Base-by-base conservation (phyloP, 2,113 vertebrate genomes). In the Ivindomyrus marchei region DNA sequence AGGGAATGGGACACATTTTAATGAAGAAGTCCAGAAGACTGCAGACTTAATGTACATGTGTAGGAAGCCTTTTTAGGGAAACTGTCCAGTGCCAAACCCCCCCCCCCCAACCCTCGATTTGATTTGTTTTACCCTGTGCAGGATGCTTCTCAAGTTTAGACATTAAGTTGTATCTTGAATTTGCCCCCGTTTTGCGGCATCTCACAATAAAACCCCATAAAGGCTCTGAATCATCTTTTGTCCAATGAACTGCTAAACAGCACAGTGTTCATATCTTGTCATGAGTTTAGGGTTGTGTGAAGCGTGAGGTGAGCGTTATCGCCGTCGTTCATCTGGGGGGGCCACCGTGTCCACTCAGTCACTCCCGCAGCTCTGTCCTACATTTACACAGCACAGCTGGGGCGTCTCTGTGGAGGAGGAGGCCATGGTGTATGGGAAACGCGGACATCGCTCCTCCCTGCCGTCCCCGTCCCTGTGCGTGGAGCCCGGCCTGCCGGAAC, bases 401-500 rank as follows among this genome's bases (percentile, higher is more conserved):
- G 98, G 98, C 94, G 96, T 98, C 74, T 95, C 99, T 90, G 95
- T 97, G 62, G 97, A 97, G 92, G 97, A 99, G 0, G 97, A 97
- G 45, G 93, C 94, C 50, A 94, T 95, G 0, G 85, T 93, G 90
- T 95, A 95, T 36, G 95, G 95, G 91, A 95, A 90, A 91, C 95
- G 93, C 91, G 93, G 56, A 45, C 88, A 93, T 89, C 91, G 93
- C 39, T 92, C 94, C 6, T 94, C 95, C 11, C 93, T 93, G 19
- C 90, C 94, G 17, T 90, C 94, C 4, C 91, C 91, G 58, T 90
- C 92, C 0, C 93, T 74, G 80, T 97, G 88, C 95, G 92, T 90
- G 91, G 94, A 62, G 92, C 97, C 88, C 93, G 95, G 85, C 93
- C 93, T 93, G 94, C 93, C 93, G 91, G 84, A 95, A 91, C 91